Base-by-base conservation (phyloP, 2,797 vertebrate genomes). In the Lophotriccus pileatus region DNA sequence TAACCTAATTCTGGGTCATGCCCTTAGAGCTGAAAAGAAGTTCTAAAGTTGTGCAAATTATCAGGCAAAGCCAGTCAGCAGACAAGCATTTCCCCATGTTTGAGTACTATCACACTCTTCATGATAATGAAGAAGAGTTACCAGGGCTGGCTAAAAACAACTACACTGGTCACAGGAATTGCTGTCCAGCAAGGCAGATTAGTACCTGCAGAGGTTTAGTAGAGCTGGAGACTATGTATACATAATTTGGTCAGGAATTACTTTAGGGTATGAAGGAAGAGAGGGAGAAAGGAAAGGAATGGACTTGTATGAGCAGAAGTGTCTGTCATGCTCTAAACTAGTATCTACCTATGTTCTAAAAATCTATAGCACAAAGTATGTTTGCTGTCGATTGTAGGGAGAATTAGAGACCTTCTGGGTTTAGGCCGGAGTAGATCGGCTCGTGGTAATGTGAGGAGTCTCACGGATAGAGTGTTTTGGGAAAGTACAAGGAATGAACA, bases 91-190 rank as follows among this genome's bases (percentile, higher is more conserved):
- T 77, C 8, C 7, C 12, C 24, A 12, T 44, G 18, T 14, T 43
- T 52, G 24, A 6, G 7, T 7, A 24, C 34, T 32, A 13, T 36
- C 5, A 56, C 5, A 9, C 6, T n/a, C 43, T 37, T 68, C 9
- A 27, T 10, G 5, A 41, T 17, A 59, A 78, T 30, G 12, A 30
- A 43, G 27, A 60, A 36, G 18, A 50, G 14, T 44, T 60, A 11
- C 11, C 3, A 30, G 19, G 1, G 0, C 37, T 74, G 19, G 13
- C 18, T 59, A 22, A 77, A 67, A 67, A 1, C 15, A 16, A 1
- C n/a, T 36, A 23, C 43, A 19, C 1, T 41, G 13, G 18, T 79
- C 43, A 39, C n/a, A 62, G 39, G 10, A 50, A 64, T 6, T 87
- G 14, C 13, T 73, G 41, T 56, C 18, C 10, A 34, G 12, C 7